Evolutionary conservation across 2,797 vertebrate species (phyloP), one percentile per base, ranked within the genome.

Genomic region (Acipenser transmontanus): DNA sequence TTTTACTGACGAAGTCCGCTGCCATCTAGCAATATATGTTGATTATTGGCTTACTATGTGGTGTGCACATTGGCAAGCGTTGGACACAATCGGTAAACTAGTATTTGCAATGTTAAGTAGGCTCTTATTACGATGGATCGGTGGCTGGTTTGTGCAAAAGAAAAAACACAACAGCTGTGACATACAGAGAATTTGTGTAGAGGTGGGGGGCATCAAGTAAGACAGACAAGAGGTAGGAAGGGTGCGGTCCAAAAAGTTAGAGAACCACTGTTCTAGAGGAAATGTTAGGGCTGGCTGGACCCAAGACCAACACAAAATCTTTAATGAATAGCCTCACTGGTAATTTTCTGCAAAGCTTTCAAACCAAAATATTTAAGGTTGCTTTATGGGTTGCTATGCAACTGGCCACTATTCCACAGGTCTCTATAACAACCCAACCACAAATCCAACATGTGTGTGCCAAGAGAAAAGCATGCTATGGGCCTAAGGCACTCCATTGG

Each of bases 141-240:
- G 34, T 34, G 34, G 34, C 34, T 34, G 34, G 34, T 34, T 34
- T 4, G 34, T 75, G 71, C 73, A 71, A 67, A 66, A 56, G 68
- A 71, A 73, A 69, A 74, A 73, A 73, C 74, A 73, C 64, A 74
- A 67, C 65, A 56, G 72, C 66, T 68, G 69, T 74, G 72, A 71
- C 73, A 77, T 34, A 17, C 17, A 34, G 34, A 34, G 34, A 34
- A 4, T 34, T 34, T 34, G 4, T 34, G 34, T 34, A 4, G 34
- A 34, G 34, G 34, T 34, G 34, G 2, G 34, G 34, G 34, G 34
- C 4, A 4, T 34, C 34, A 34, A 4, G 34, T 34, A 34, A 3
- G 34, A 34, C 34, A 34, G 34, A 34, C 34, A 34, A 34, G 48
- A 50, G 12, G n/a, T 13, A 63, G 20, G 17, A 49, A 50, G n/a